Evolutionary conservation across 1,140 invertebrate genomes (phyloP).

Genomic region (Leptinotarsa defecta): DNA sequence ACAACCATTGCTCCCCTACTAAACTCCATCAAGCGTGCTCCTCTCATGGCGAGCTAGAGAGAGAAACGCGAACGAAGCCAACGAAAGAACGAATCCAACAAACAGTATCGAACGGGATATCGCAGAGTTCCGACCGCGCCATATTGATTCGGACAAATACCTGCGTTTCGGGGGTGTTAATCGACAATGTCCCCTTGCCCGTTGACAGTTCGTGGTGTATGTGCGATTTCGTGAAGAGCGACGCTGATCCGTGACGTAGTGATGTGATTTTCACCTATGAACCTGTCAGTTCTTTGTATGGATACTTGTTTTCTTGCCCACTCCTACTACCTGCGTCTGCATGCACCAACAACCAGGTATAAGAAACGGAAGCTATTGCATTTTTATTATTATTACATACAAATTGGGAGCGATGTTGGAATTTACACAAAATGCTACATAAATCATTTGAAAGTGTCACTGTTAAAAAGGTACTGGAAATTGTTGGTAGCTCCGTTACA

Average conservation of each 20-base stretch:
- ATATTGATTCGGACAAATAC: slow-evolving; percentile 24
- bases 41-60: slow-evolving; percentile 18
- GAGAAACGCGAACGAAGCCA: slow-evolving; percentile 9
- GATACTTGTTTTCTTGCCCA: slow-evolving; percentile 6
- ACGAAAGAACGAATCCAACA: slow-evolving; percentile 6
- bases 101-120: slow-evolving; percentile 33
- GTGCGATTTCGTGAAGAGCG: neutral
- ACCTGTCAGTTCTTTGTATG: slow-evolving; percentile 22
- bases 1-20: slow-evolving; percentile 10
- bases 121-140: slow-evolving; percentile 20
- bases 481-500: too few species aligned
- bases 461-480: too few species aligned
- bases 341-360: slow-evolving; percentile 11
- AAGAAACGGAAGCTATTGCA: slow-evolving; percentile 9
- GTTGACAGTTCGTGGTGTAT: slow-evolving; percentile 2
- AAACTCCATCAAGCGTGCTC: slow-evolving; percentile 13
- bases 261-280: slow-evolving; percentile 5
- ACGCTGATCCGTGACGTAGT: slow-evolving; percentile 9
- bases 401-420: neutral
- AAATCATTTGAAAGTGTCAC: too few species aligned
- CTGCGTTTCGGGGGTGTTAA: slow-evolving; percentile 24
- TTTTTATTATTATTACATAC: slow-evolving; percentile 1
- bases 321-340: slow-evolving; percentile 18
- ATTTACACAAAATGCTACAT: too few species aligned
- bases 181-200: slow-evolving; percentile 9